Conservation (phyloP, 2,797 vertebrate genomes). For the Todus mexicanus region DNA sequence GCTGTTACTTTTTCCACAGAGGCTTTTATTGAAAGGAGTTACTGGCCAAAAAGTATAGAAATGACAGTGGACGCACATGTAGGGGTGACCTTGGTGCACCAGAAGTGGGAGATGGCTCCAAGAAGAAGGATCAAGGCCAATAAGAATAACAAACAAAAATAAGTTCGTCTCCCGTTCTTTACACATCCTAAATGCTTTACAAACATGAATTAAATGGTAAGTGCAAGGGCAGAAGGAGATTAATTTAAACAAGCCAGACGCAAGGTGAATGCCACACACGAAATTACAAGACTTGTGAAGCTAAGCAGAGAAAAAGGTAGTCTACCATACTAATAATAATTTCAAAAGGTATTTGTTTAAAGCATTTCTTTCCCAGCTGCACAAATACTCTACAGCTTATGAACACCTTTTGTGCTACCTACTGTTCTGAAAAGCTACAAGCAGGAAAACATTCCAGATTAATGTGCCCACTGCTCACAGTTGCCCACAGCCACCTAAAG, state of each 20-base stretch:
- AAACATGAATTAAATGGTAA: neutral
- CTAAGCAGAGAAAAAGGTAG: neutral
- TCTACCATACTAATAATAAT: neutral
- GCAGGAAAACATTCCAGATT: neutral
- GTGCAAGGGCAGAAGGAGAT: conserved; percentile 27
- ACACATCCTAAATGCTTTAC: conserved; percentile 17
- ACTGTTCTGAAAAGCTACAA: conserved; percentile 8
- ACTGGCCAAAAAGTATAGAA: neutral
- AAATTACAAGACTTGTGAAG: conserved; percentile 28
- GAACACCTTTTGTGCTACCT: neutral
- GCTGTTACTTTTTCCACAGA: neutral
- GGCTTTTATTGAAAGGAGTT: neutral
- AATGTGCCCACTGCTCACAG: neutral
- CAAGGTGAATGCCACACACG: neutral
- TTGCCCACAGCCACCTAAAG: neutral
- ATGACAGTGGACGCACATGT: neutral
- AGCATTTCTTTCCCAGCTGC: neutral
- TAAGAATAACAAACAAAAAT: conserved; percentile 14
- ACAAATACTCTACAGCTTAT: conserved; percentile 4
- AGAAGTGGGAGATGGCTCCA: neutral
- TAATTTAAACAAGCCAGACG: conserved; percentile 33
- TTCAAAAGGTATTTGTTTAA: neutral
- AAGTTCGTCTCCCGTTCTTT: neutral
- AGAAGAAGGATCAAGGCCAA: neutral
- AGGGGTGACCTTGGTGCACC: neutral